Base-by-base conservation (phyloP, 2,888 invertebrate genomes). In the Apeira syringaria region DNA sequence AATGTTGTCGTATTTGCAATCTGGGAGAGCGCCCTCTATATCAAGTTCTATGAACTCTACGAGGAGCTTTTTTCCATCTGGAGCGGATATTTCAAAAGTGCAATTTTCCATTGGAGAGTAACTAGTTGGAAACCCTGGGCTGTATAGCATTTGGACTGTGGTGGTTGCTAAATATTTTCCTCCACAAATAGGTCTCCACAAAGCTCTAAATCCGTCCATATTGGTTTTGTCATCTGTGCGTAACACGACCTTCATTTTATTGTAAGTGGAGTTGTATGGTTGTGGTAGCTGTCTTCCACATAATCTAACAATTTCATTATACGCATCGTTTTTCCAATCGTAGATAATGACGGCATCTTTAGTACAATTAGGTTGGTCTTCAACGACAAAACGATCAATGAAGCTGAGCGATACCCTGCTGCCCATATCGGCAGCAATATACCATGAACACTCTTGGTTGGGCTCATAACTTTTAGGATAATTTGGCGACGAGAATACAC, bases 391-490 rank as follows among this genome's bases (percentile, higher is more conserved):
- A 44, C 96, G 86, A 1, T 92, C 92, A 0, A 90, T 61, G 69
- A 97, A 97, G 2, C 79, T 56, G 2, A 97, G 76, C 2, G 92
- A 92, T 25, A 97, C 81, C 62, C 93, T 92, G 58, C 92, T 94
- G 0, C 96, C 96, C 18, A 84, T 56, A 0, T 91, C 81, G 0
- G 92, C 89, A 20, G 80, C 74, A 37, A 97, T 91, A 58, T 93
- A 93, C 97, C 97, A 97, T 3, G 90, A 79, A 63, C 97, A 97
- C 78, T 97, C 97, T 30, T 92, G 86, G 71, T 96, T 95, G 47
- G 93, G 90, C n/a, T 91, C 91, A 74, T 97, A 97, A 29, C 68
- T 70, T 52, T 82, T 80, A 0, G 94, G 93, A 75, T 91, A 95
- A 57, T 92, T 92, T 18, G 93, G 93, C 0, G 93, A 91, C 20